Evolutionary conservation across 2,113 vertebrate genomes (phyloP).

Genomic region (Crotalus horridus): DNA sequence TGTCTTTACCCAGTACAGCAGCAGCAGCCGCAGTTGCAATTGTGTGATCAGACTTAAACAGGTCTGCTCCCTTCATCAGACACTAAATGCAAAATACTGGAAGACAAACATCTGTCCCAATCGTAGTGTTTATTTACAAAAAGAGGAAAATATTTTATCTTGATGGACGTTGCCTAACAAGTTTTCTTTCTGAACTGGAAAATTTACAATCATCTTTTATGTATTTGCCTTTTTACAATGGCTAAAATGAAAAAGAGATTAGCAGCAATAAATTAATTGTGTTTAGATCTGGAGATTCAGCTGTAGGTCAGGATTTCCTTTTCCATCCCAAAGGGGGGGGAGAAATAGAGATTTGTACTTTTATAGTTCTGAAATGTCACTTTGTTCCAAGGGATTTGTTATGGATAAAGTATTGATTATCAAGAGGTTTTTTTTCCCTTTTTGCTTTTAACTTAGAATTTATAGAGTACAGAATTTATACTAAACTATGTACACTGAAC

Average conservation of each 20-base stretch:
- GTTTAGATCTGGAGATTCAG: not conserved
- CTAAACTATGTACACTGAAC: not conserved
- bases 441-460: not conserved
- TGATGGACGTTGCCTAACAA: not conserved
- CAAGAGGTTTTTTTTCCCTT: not conserved
- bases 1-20: constrained; percentile 97
- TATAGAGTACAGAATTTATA: not conserved
- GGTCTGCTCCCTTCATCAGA: constrained; percentile 94
- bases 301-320: not conserved
- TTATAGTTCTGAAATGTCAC: not conserved
- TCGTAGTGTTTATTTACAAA: not conserved
- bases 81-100: constrained; percentile 87
- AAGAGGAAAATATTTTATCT: not conserved
- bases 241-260: not conserved
- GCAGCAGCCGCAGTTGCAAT: constrained; percentile 67
- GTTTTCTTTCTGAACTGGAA: not conserved
- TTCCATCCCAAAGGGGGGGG: not conserved
- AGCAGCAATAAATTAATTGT: not conserved
- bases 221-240: not conserved
- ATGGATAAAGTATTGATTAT: not conserved
- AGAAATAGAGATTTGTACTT: not conserved
- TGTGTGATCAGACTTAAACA: constrained; percentile 72
- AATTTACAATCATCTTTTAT: not conserved
- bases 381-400: not conserved
- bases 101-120: constrained; percentile 83